Evolutionary conservation across 2,888 invertebrate genomes (phyloP).

Genomic region (Nyleta sp.): DNA sequence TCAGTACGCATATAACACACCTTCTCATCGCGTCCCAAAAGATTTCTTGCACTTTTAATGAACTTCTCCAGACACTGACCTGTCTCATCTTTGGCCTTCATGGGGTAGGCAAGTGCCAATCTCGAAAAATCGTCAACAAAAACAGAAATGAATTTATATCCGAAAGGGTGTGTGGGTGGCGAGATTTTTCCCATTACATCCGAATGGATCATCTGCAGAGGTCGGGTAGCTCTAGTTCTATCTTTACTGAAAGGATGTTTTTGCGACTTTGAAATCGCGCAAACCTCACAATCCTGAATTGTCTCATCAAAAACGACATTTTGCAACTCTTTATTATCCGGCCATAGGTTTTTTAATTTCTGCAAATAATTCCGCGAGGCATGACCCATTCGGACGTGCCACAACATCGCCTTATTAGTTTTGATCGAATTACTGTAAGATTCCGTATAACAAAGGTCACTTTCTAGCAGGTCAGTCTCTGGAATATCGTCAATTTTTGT

Average conservation of each 20-base stretch:
- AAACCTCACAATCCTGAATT: constrained; percentile 67
- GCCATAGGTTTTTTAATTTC: constrained; percentile 13
- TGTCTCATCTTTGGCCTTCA: constrained; percentile 61
- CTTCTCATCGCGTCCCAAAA: constrained; percentile 65
- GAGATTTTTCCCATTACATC: constrained; percentile 14
- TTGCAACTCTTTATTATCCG: constrained; percentile 37
- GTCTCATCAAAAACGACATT: constrained; percentile 21
- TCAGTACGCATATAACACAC: constrained; percentile 69
- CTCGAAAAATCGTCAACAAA: constrained; percentile 58
- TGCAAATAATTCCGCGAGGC: constrained; percentile 30
- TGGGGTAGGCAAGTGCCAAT: constrained; percentile 63
- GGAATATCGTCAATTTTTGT: constrained; percentile 37
- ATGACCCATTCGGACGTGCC: constrained; percentile 13
- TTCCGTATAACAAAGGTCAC: constrained; percentile 5
- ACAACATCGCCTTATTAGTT: constrained; percentile 58
- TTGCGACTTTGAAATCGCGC: constrained; percentile 65
- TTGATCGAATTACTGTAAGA: constrained; percentile 14
- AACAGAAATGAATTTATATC: constrained; percentile 56
- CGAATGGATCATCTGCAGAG: constrained; percentile 52
- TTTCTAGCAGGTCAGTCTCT: constrained; percentile 11
- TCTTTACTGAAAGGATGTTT: constrained; percentile 62
- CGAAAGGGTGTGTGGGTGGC: constrained; percentile 55
- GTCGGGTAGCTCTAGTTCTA: constrained; percentile 50
- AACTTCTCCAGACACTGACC: constrained; percentile 28
- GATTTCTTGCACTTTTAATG: constrained; percentile 63